These are phyloP conservation scores for Entomobrya multifasciata DNA, from an alignment of 2,888 invertebrate species.

Conservation along the genomic window DNA sequence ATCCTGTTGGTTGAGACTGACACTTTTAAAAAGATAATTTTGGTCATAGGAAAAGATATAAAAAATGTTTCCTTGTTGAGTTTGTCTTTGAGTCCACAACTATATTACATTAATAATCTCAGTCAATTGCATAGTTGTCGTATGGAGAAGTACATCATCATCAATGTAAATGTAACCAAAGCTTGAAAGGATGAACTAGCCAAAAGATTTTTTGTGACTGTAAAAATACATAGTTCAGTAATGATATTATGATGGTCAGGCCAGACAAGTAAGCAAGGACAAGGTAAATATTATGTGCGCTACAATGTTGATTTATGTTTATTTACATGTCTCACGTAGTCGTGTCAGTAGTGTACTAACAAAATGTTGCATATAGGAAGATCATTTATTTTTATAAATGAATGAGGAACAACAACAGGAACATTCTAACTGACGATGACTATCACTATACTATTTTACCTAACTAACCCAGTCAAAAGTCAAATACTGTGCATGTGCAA, in stretches of 20 bases:
- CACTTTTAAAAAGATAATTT: not conserved
- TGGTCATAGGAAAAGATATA: not conserved
- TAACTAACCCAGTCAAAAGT: no score
- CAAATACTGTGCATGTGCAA: no score
- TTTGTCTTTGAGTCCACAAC: not conserved
- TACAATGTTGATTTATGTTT: constrained; percentile 33
- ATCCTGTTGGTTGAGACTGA: constrained; percentile 31
- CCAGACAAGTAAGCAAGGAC: constrained; percentile 50
- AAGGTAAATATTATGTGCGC: constrained; percentile 24
- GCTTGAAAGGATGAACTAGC: not conserved
- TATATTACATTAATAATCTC: constrained; percentile 3
- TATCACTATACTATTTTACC: no score
- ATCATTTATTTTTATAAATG: no score
- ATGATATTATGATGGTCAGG: constrained; percentile 42
- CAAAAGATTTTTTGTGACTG: constrained; percentile 25
- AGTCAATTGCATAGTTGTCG: not conserved
- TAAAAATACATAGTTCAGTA: not conserved
- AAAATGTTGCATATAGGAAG: not conserved
- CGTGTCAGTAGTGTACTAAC: not conserved
- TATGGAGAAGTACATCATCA: not conserved
- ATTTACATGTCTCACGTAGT: constrained; percentile 21
- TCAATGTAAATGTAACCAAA: not conserved
- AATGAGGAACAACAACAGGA: no score
- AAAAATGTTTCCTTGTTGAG: constrained; percentile 38
- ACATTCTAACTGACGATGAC: no score